Base-by-base conservation (phyloP, 2,888 invertebrate genomes). In the Agelastica alni region DNA sequence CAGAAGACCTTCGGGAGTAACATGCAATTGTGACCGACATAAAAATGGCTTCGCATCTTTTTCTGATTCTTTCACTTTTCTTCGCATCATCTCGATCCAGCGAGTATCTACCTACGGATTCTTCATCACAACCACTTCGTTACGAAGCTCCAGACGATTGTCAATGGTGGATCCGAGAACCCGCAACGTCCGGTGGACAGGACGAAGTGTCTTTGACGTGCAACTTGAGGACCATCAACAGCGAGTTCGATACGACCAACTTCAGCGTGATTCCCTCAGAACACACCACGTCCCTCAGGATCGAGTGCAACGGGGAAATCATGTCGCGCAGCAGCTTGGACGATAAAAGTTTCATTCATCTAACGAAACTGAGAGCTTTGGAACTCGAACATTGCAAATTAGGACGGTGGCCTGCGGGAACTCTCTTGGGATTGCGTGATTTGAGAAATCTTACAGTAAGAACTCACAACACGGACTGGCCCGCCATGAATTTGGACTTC, bases 141-240 rank as follows among this genome's bases (percentile, higher is more conserved):
- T 90, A 91, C 77, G 91, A 91, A 77, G 89, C 91, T 60, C 92
- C 92, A 53, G 91, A 91, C 73, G 90, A 92, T 75, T 93, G 93
- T 70, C 87, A 88, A 72, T 88, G 89, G 88, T 85, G 85, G 84
- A 73, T 86, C 31, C 78, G 83, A 62, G 86, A 81, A 70, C 83
- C 81, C 60, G 83, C 80, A 49, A 81, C 80, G 61, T 81, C 80
- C 62, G 75, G 70, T 61, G 76, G 75, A 9, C 75, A 74, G 55
- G 85, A 87, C 66, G 88, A 91, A 78, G 88, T 91, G 59, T 85
- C 88, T 12, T 82, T 91, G 60, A 86, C 86, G 58, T 89, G 92
- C 78, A 85, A 89, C 77, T 81, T 92, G 69, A 81, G 92, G 66
- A 88, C 91, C 44, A 89, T 92, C 71, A 91, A 92, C 78, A 91